phyloP scores from a whole-genome alignment of 2,797 vertebrate species.

The Glossophaga mutica region DNA sequence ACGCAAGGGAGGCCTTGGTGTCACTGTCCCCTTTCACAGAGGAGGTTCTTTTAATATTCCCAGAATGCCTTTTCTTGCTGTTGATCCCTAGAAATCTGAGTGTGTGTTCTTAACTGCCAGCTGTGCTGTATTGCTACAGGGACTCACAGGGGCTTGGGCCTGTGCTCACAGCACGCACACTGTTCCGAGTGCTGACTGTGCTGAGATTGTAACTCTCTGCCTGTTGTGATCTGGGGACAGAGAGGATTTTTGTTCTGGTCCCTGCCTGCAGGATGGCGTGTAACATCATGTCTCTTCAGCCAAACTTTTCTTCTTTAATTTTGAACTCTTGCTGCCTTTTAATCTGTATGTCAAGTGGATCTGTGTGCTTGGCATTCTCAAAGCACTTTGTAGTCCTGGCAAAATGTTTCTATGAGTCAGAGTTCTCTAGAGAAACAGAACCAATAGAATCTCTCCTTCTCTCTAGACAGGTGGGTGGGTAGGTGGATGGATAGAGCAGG shows the following conservation, averaged over 20 bases:
- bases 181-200: background rate
- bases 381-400: background rate
- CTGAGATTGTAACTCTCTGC: background rate
- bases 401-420: background rate
- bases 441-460: background rate
- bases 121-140: background rate
- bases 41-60: background rate
- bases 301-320: background rate
- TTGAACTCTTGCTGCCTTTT: background rate
- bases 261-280: accelerated
- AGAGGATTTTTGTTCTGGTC: background rate
- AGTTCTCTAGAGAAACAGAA: background rate
- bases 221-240: background rate
- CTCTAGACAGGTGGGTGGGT: background rate
- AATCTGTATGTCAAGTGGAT: background rate
- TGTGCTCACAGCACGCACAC: background rate
- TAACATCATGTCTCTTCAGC: background rate
- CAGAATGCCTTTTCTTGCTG: background rate
- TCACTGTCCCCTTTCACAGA: background rate
- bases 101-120: background rate
- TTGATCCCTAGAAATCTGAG: constrained; percentile 20
- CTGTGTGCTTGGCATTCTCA: background rate
- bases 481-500: background rate
- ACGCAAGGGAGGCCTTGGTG: background rate
- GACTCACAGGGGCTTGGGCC: background rate